phyloP scores from a whole-genome alignment of 2,797 vertebrate species.

The Clarias pachynema region DNA sequence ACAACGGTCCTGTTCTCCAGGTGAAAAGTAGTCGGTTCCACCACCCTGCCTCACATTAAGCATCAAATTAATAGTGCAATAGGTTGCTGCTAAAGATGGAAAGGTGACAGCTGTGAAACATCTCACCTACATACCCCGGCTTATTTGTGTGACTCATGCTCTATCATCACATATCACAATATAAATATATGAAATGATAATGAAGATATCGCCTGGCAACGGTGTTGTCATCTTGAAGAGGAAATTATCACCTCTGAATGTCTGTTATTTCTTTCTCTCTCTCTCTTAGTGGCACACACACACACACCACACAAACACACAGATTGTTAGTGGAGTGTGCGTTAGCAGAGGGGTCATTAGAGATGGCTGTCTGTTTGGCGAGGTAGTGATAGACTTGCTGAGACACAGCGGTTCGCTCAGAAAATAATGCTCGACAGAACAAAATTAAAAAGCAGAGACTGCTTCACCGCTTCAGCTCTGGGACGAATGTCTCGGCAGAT shows the following conservation, averaged over 20 bases:
- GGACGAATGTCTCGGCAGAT: slow-evolving; percentile 10
- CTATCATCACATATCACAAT: slow-evolving; percentile 3
- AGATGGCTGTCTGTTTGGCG: slow-evolving; percentile 13
- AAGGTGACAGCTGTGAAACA: slow-evolving; percentile 73
- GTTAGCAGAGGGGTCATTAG: slow-evolving; percentile 47
- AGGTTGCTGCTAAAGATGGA: slow-evolving; percentile 70
- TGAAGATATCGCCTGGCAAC: slow-evolving; percentile 18
- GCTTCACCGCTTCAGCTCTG: slow-evolving; percentile 12
- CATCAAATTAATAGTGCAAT: slow-evolving; percentile 71
- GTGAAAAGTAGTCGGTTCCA: neutral
- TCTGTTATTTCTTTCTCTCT: slow-evolving; percentile 13
- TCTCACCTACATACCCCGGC: slow-evolving; percentile 62
- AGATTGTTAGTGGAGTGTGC: slow-evolving; percentile 58
- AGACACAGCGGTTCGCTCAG: slow-evolving; percentile 50
- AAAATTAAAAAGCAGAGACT: slow-evolving; percentile 60
- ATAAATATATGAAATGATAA: slow-evolving; percentile 24
- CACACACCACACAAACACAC: slow-evolving; percentile 35
- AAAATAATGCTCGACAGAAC: slow-evolving; percentile 60
- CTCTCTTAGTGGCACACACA: neutral
- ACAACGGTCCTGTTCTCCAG: neutral
- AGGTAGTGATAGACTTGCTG: slow-evolving; percentile 22
- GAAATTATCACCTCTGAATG: slow-evolving; percentile 28
- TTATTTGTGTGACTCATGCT: neutral
- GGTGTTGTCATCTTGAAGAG: neutral
- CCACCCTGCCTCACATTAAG: slow-evolving; percentile 65